A percentile compares a stretch with the other conserved stretches of the same genome.
Evolutionary conservation across 92 coral and sea anemone genomes (phyloP).

Genomic region (Porites evermanni): DNA sequence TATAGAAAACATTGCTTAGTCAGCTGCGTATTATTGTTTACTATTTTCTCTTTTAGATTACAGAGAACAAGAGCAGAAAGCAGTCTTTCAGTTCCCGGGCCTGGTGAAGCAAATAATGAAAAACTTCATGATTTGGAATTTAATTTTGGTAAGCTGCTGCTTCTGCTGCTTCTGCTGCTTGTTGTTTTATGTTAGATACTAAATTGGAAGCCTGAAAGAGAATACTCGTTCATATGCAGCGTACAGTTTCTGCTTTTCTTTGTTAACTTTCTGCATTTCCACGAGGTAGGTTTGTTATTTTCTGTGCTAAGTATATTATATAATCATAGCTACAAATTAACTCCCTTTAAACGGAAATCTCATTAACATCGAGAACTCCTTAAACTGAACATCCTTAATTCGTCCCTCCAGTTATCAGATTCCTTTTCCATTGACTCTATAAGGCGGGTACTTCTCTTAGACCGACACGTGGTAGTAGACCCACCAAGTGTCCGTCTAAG

Average conservation of each 20-base stretch:
- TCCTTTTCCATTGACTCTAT: too few relatives aligned
- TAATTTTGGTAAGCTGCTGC: conserved; percentile 59
- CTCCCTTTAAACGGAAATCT: too few relatives aligned
- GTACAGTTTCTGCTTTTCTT: not conserved
- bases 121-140: conserved; percentile 42
- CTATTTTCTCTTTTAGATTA: conserved; percentile 38
- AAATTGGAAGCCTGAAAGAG: not conserved
- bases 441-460: too few relatives aligned
- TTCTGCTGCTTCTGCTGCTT: not conserved
- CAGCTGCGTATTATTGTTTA: not conserved
- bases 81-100: conserved; percentile 50
- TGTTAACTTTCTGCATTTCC: not conserved
- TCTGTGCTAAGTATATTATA: too few relatives aligned
- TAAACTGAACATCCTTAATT: too few relatives aligned
- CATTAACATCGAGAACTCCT: too few relatives aligned
- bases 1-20: not conserved
- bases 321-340: too few relatives aligned
- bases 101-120: conserved; percentile 27
- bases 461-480: too few relatives aligned
- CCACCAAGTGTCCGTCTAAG: not conserved
- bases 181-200: not conserved
- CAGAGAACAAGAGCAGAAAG: conserved; percentile 81
- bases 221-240: not conserved
- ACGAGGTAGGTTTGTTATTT: not conserved
- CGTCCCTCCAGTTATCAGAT: too few relatives aligned